Percentiles rank a stretch among this genome's conserved stretches.
These are phyloP conservation scores for Cyphotilapia sp. DNA, from an alignment of 2,113 vertebrate genomes.

Conservation along the genomic window DNA sequence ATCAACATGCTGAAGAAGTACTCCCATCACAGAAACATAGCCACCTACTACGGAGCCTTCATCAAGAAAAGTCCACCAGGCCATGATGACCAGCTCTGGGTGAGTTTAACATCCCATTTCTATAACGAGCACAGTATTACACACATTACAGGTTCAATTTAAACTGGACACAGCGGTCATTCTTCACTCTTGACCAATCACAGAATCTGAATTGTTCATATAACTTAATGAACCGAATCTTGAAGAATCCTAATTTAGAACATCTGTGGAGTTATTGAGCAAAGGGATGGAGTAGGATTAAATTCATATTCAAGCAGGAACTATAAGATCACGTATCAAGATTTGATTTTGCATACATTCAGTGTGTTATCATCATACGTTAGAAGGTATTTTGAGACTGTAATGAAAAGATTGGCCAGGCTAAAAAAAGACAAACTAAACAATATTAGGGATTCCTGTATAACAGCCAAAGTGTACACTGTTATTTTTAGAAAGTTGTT, in stretches of 20 bases:
- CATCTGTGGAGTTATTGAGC: not conserved
- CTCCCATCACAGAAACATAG: slow-evolving; percentile 97
- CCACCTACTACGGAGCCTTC: slow-evolving; percentile 99
- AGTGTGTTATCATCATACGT: not conserved
- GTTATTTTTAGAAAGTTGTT: not conserved
- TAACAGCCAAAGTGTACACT: not conserved
- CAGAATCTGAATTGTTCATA: not conserved
- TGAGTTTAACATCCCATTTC: slow-evolving; percentile 53
- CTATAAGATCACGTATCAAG: no score
- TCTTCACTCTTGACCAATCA: not conserved
- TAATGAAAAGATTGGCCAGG: not conserved
- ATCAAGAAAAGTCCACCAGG: slow-evolving; percentile 99
- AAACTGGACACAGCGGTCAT: no score
- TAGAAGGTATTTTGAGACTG: not conserved
- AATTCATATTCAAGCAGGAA: not conserved
- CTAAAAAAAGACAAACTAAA: not conserved
- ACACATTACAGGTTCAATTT: not conserved
- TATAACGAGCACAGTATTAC: not conserved
- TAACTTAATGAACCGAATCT: not conserved
- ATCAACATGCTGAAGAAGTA: slow-evolving; percentile 99
- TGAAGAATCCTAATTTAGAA: not conserved
- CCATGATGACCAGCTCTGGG: slow-evolving; percentile 97
- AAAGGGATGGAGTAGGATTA: not conserved
- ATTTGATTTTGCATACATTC: not conserved
- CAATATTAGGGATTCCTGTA: not conserved